Evolutionary conservation across 2,888 invertebrate genomes (phyloP), one percentile per base, ranked within the genome.

Genomic region (Drymonia ruficornis): DNA sequence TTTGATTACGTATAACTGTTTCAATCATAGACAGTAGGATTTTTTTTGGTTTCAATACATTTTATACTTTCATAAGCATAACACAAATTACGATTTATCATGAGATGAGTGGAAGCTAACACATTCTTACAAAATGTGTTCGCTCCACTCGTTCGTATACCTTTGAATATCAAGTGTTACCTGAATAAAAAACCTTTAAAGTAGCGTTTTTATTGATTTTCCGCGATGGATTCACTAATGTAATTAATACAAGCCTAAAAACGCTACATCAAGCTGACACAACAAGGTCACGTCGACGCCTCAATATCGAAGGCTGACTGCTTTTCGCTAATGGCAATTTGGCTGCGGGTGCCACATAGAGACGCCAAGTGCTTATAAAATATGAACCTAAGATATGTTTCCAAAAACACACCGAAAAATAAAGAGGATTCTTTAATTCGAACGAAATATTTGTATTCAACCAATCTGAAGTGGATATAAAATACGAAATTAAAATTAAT

Each of bases 281-380:
- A 63, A 50, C 76, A 78, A 79, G 77, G 78, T 69, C 69, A 71
- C 48, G 51, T 44, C 61, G 67, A 60, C 63, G 65, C 63, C 70
- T 57, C 55, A 51, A 58, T 57, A 50, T 50, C 50, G 57, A 54
- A 59, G 59, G 65, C 44, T 53, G 53, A 55, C 49, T 53, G 55
- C 38, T 51, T 56, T 28, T 59, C 53, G 34, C 59, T 65, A 67
- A 71, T 63, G 57, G 59, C 50, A 45, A 53, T 61, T 63, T 18
- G 49, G 51, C 52, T 63, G 58, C 56, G 63, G 53, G 54, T 49
- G 49, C 47, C 53, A 59, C 54, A 45, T 52, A 8, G 42, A 29
- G 50, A 15, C 31, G 38, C 29, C 18, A 42, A 7, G 29, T 16
- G n/a, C n/a, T n/a, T n/a, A 42, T 15, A 34, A 34, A 53, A 49